These are phyloP conservation scores for Bovichtus variegatus DNA, from an alignment of 2,797 vertebrate species.

Conservation along the genomic window DNA sequence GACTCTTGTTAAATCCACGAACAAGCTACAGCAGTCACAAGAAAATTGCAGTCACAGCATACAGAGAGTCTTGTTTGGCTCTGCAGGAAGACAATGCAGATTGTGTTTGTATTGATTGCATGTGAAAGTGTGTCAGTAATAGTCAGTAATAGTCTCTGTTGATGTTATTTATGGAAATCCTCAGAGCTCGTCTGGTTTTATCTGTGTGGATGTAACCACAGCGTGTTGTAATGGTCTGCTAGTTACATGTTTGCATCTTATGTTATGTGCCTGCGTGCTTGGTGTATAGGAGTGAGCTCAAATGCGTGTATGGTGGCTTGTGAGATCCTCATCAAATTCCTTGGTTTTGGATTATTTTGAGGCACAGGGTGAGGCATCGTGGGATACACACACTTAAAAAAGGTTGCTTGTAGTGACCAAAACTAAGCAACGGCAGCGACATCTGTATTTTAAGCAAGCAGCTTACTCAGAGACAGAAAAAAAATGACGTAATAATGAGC, in stretches of 20 bases:
- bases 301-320: slow-evolving; percentile 8
- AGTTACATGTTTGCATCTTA: slow-evolving; percentile 1
- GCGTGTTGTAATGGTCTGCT: background rate
- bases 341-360: slow-evolving; percentile 53
- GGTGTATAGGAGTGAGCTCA: background rate
- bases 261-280: background rate
- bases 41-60: too few relatives aligned
- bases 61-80: background rate
- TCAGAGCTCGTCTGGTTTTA: background rate
- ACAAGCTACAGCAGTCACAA: background rate
- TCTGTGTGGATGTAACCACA: background rate
- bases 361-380: slow-evolving; percentile 11
- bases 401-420: slow-evolving; percentile 57
- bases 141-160: background rate
- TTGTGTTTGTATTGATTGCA: background rate
- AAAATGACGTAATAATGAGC: slow-evolving; percentile 7
- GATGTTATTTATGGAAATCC: background rate
- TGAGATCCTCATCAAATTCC: slow-evolving; percentile 28
- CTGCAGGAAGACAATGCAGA: background rate
- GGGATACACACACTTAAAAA: slow-evolving; percentile 33
- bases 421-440: slow-evolving; percentile 50
- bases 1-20: slow-evolving; percentile 1
- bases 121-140: background rate
- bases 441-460: slow-evolving; percentile 35
- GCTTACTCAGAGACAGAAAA: slow-evolving; percentile 4